A percentile compares a stretch with the other conserved stretches of the same genome.
phyloP scores from a whole-genome alignment of 2,888 invertebrate genomes.

The Drosophila mayaguana region DNA sequence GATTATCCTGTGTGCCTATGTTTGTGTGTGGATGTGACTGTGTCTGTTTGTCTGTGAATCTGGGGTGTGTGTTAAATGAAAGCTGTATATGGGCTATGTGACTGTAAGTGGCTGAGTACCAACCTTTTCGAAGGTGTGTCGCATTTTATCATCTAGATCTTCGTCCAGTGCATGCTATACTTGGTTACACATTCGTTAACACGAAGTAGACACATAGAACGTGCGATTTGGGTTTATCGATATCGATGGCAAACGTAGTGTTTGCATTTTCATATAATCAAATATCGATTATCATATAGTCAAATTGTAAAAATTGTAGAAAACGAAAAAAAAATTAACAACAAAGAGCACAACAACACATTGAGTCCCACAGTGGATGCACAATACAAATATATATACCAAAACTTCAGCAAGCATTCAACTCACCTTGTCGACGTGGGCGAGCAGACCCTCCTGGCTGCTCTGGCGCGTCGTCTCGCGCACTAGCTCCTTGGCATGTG shows the following conservation, averaged over 20 bases:
- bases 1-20: neutral
- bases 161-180: constrained; percentile 80
- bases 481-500: constrained; percentile 95
- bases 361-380: constrained; percentile 48
- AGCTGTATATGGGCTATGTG: neutral
- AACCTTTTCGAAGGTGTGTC: constrained; percentile 92
- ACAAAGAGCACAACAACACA: constrained; percentile 72
- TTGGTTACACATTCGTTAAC: constrained; percentile 53
- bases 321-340: constrained; percentile 12
- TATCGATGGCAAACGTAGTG: constrained; percentile 3
- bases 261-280: constrained; percentile 10
- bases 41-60: too few relatives aligned
- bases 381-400: constrained; percentile 8
- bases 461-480: constrained; percentile 94
- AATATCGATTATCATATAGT: constrained; percentile 1
- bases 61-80: neutral
- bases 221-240: constrained; percentile 42
- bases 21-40: constrained; percentile 1
- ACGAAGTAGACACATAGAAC: constrained; percentile 58
- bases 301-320: neutral
- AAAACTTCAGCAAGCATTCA: neutral
- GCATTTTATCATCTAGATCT: constrained; percentile 87
- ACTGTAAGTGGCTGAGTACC: constrained; percentile 72
- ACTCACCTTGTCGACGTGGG: constrained; percentile 95
- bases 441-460: constrained; percentile 94